phyloP scores from a whole-genome alignment of 1,140 invertebrate genomes.

The Drosophila cardini region DNA sequence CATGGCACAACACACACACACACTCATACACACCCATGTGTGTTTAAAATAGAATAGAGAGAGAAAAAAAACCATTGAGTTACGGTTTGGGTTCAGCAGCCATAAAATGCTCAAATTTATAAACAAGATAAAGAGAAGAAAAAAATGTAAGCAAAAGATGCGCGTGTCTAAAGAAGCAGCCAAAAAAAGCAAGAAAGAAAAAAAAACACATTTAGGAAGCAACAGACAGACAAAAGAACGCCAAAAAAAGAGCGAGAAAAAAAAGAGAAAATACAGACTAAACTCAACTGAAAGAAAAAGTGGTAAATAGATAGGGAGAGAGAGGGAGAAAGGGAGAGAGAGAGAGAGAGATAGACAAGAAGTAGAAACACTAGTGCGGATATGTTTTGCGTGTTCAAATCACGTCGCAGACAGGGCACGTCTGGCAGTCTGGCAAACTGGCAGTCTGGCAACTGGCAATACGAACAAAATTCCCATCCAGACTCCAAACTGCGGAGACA shows the following conservation, averaged over 20 bases:
- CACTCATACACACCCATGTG: slow-evolving; percentile 9
- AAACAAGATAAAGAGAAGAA: slow-evolving; percentile 46
- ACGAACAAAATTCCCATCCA: slow-evolving; percentile 17
- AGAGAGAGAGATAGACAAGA: slow-evolving; percentile 1
- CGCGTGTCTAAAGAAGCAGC: slow-evolving; percentile 55
- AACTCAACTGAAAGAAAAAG: slow-evolving; percentile 55
- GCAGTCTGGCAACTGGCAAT: not conserved
- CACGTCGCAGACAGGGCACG: slow-evolving; percentile 72
- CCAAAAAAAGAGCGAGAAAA: slow-evolving; percentile 6
- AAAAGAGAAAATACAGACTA: slow-evolving; percentile 23
- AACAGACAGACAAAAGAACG: slow-evolving; percentile 55
- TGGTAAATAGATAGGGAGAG: slow-evolving; percentile 32
- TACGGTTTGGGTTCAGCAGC: slow-evolving; percentile 48
- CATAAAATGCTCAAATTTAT: slow-evolving; percentile 74
- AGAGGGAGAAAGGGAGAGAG: not conserved
- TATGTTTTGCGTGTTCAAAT: slow-evolving; percentile 72
- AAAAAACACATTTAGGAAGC: slow-evolving; percentile 52
- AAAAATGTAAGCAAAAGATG: slow-evolving; percentile 58
- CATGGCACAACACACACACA: slow-evolving; percentile 27
- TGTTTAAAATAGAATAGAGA: slow-evolving; percentile 25
- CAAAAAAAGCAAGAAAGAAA: slow-evolving; percentile 14
- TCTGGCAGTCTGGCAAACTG: slow-evolving; percentile 22
- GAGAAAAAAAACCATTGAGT: slow-evolving; percentile 48
- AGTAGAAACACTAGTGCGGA: slow-evolving; percentile 43
- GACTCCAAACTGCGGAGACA: slow-evolving; percentile 18